Conservation (phyloP, 2,888 invertebrate genomes). For the Therioaphis trifolii region DNA sequence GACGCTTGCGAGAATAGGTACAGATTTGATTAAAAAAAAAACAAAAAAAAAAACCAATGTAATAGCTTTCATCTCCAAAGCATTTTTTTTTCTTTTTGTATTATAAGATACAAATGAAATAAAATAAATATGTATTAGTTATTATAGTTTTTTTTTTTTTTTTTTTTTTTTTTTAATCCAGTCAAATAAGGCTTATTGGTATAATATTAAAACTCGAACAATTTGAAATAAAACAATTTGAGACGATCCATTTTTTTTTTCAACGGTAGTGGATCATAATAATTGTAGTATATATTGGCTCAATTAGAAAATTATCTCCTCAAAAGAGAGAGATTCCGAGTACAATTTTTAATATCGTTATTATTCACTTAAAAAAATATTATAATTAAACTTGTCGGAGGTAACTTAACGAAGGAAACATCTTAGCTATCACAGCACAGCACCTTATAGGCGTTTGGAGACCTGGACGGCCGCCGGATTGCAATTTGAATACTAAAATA, state of each 20-base stretch:
- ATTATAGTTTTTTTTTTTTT: too few relatives aligned
- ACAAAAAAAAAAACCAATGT: conserved; percentile 14
- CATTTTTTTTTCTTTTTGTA: neutral
- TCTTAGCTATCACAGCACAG: conserved; percentile 63
- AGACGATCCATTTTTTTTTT: conserved; percentile 34
- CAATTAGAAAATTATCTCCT: conserved; percentile 58
- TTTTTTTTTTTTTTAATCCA: conserved; percentile 41
- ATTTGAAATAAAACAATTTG: conserved; percentile 53
- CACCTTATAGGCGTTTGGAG: conserved; percentile 62
- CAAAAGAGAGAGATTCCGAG: conserved; percentile 42
- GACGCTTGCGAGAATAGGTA: conserved; percentile 45
- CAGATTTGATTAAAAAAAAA: conserved; percentile 53
- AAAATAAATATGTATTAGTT: conserved; percentile 30
- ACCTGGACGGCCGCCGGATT: conserved; percentile 62
- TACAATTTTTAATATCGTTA: conserved; percentile 50
- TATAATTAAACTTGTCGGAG: conserved; percentile 61
- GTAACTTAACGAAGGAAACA: conserved; percentile 63
- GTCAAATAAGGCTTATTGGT: conserved; percentile 51
- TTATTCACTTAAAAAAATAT: conserved; percentile 62
- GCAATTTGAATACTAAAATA: conserved; percentile 60
- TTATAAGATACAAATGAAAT: conserved; percentile 26
- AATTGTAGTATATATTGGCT: conserved; percentile 42
- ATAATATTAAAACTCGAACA: conserved; percentile 38
- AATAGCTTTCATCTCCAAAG: conserved; percentile 43
- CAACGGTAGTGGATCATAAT: conserved; percentile 30